Percentiles rank a stretch among this genome's conserved stretches.
phyloP scores from a whole-genome alignment of 2,888 invertebrate genomes.

The Euplagia quadripunctaria region DNA sequence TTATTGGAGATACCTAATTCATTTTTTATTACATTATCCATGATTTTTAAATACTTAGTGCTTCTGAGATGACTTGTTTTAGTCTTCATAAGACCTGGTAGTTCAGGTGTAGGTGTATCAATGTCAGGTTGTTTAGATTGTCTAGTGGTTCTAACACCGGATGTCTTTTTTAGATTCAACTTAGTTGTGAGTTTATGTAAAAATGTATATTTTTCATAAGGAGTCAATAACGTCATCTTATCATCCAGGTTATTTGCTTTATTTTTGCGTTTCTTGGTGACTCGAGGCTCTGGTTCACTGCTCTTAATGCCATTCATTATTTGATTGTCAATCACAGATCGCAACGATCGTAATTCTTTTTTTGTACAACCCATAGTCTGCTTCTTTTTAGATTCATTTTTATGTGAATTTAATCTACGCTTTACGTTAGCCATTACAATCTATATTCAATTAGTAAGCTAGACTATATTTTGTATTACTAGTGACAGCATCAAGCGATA shows the following conservation, averaged over 20 bases:
- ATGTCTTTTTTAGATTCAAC: slow-evolving; percentile 14
- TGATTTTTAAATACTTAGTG: slow-evolving; percentile 61
- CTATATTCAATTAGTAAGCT: slow-evolving; percentile 74
- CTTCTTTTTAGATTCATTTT: slow-evolving; percentile 61
- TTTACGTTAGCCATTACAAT: slow-evolving; percentile 79
- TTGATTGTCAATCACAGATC: slow-evolving; percentile 13
- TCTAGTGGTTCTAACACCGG: slow-evolving; percentile 5
- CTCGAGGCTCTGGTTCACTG: slow-evolving; percentile 8
- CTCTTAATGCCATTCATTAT: slow-evolving; percentile 11
- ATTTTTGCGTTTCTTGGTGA: slow-evolving; percentile 52
- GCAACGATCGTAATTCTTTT: slow-evolving; percentile 67
- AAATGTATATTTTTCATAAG: slow-evolving; percentile 57
- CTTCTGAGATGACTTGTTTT: slow-evolving; percentile 63
- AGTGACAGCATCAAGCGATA: slow-evolving; percentile 64
- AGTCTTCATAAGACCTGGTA: slow-evolving; percentile 48
- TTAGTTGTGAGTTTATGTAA: slow-evolving; percentile 49
- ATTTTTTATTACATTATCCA: slow-evolving; percentile 73
- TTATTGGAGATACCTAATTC: slow-evolving; percentile 60
- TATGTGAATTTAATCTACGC: slow-evolving; percentile 71
- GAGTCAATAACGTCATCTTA: slow-evolving; percentile 47
- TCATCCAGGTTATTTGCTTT: slow-evolving; percentile 48
- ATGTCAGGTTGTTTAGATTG: slow-evolving; percentile 17
- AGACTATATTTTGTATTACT: slow-evolving; percentile 54
- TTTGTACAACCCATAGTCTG: slow-evolving; percentile 63
- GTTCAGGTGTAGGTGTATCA: slow-evolving; percentile 28